Evolutionary conservation across 64 coral and sea anemone genomes (phyloP).

Genomic region (Trachythela sp.): DNA sequence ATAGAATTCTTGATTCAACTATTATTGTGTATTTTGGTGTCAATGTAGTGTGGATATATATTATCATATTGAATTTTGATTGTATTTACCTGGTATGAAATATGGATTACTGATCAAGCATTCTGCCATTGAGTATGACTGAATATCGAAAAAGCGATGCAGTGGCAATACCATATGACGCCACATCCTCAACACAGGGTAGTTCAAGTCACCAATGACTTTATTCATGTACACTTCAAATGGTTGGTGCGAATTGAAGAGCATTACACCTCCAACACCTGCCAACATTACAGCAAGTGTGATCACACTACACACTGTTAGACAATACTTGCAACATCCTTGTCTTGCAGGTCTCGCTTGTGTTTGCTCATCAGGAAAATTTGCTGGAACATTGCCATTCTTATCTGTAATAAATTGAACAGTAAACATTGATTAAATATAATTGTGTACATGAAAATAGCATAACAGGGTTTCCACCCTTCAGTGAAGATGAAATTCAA

Average conservation of each 20-base stretch:
- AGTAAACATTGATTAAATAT: not conserved
- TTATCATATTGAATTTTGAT: too few relatives aligned
- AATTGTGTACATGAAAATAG: not conserved
- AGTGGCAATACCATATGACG: not conserved
- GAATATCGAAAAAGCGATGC: not conserved
- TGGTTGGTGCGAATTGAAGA: not conserved
- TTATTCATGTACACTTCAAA: not conserved
- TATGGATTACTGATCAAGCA: slow-evolving; percentile 11
- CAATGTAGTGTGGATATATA: too few relatives aligned
- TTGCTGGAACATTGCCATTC: not conserved
- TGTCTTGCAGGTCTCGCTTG: not conserved
- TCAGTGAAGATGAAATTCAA: too few relatives aligned
- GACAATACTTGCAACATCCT: not conserved
- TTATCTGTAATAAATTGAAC: slow-evolving; percentile 8
- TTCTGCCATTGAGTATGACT: not conserved
- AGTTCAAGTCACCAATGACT: not conserved
- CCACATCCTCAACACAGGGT: not conserved
- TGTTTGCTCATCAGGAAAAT: not conserved
- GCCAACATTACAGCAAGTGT: not conserved
- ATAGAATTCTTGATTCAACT: too few relatives aligned
- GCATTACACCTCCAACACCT: not conserved
- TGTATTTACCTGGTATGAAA: not conserved
- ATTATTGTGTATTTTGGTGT: too few relatives aligned
- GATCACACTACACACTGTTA: not conserved
- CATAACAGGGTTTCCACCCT: not conserved